Evolutionary conservation across 2,113 vertebrate species (phyloP), one percentile per base, ranked within the genome.

Genomic region (Fukomys damarensis): DNA sequence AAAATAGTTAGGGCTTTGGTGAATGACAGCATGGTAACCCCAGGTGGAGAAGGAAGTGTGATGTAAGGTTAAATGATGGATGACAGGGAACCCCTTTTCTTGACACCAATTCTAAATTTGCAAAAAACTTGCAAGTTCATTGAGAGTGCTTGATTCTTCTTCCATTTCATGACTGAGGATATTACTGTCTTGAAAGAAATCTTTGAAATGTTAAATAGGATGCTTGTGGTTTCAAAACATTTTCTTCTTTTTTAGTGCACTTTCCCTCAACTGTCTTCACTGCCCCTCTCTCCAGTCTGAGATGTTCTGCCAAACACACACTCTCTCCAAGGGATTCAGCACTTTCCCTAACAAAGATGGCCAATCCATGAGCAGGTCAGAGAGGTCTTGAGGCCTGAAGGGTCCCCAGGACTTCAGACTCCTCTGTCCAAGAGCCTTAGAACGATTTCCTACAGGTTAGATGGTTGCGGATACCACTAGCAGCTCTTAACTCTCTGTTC

Each of bases 131-230:
- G 76, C 85, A 65, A 13, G n/a, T n/a, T n/a, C n/a, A n/a, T 17
- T n/a, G 30, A 58, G 46, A 46, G 56, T 3, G 3, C 46, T 89
- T 13, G 43, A 19, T 20, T 94, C 82, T 79, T 63, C 28, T 89
- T 77, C 66, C 9, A 56, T 4, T 89, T 32, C 12, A 2, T n/a
- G 46, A 54, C 56, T 74, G 49, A 89, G 80, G 76, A 20, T 74
- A 61, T 83, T 54, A 8, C 56, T 80, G 58, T 79, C 46, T 63
- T 49, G 87, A 65, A 79, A 65, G 88, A 72, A 92, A 59, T 19
- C 83, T 92, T 95, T 94, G 95, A 96, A 93, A 96, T 94, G 91
- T 54, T 90, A 94, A 94, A 41, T 52, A 94, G 63, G 54, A 90
- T 90, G 68, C 32, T 74, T 95, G 95, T 90, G 88, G 91, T 86